Percentiles rank a stretch among this genome's conserved stretches.
Conservation (phyloP, 2,888 invertebrate genomes). For the Heliconius erato region DNA sequence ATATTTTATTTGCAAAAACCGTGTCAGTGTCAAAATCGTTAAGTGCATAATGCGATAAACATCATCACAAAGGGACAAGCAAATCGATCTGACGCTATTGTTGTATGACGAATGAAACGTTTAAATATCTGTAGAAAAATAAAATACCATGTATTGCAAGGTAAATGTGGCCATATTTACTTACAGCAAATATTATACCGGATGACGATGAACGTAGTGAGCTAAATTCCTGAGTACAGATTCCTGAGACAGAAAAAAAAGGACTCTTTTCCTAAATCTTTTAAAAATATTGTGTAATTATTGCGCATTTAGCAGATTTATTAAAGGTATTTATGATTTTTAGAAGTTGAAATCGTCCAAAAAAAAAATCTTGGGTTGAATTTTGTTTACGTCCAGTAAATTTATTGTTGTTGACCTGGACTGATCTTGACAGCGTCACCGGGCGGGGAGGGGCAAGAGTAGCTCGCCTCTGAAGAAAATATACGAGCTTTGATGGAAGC, state of each 20-base stretch:
- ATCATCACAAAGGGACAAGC: conserved; percentile 39
- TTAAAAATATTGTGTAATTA: background rate
- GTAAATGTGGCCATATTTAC: background rate
- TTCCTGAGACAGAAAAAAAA: too few species aligned
- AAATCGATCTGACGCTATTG: conserved; percentile 19
- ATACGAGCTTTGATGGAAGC: too few species aligned
- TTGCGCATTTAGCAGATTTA: too few species aligned
- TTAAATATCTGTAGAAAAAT: background rate
- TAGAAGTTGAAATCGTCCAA: background rate
- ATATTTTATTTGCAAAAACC: conserved; percentile 34
- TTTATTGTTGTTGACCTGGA: too few species aligned
- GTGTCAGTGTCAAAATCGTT: conserved; percentile 37
- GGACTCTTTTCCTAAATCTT: background rate
- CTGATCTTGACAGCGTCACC: too few species aligned
- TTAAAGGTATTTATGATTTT: background rate
- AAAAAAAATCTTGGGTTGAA: too few species aligned
- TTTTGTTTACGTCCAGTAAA: too few species aligned
- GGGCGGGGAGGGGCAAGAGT: too few species aligned
- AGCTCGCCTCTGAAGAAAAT: too few species aligned
- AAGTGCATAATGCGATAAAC: conserved; percentile 40
- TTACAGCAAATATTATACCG: background rate
- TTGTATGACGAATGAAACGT: conserved; percentile 26
- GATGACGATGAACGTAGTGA: background rate
- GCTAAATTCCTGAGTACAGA: background rate
- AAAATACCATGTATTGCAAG: background rate